Percentiles rank a stretch among this genome's conserved stretches.
Evolutionary conservation across 2,888 invertebrate genomes (phyloP).

Genomic region (Caenorhabditis angaria): DNA sequence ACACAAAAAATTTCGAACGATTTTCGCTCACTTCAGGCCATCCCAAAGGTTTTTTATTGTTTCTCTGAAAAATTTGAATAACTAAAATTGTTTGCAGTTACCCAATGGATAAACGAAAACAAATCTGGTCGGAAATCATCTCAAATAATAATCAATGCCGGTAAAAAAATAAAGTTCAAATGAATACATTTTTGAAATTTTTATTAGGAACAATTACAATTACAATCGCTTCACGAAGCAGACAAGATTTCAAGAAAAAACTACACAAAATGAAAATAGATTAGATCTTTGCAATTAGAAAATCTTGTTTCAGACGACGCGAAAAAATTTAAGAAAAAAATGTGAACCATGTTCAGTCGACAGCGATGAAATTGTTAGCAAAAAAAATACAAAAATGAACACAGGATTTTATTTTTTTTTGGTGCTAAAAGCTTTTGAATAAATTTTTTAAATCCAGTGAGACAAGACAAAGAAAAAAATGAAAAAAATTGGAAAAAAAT

Average conservation of each 20-base stretch:
- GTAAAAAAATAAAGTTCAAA: not conserved
- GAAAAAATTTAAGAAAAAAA: not conserved
- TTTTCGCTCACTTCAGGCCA: constrained; percentile 60
- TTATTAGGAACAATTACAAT: not conserved
- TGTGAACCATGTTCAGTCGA: not conserved
- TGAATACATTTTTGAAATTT: not conserved
- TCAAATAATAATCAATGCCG: not conserved
- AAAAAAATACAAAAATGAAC: not conserved
- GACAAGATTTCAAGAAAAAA: not conserved
- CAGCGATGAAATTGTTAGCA: not conserved
- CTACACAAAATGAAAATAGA: not conserved
- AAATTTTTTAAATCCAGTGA: too few relatives aligned
- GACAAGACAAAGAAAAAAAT: too few relatives aligned
- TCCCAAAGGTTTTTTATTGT: constrained; percentile 20
- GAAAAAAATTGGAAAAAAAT: too few relatives aligned
- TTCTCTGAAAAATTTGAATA: not conserved
- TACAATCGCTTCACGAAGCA: not conserved
- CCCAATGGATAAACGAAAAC: not conserved
- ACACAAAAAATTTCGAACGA: constrained; percentile 19
- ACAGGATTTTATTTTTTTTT: not conserved
- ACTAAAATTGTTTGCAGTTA: not conserved
- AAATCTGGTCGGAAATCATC: constrained; percentile 3
- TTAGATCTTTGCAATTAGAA: not conserved
- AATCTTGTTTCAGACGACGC: not conserved
- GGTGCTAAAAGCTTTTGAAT: too few relatives aligned